Evolutionary conservation across 2,888 invertebrate genomes (phyloP), one percentile per base, ranked within the genome.

Genomic region (Eurytoma californica): DNA sequence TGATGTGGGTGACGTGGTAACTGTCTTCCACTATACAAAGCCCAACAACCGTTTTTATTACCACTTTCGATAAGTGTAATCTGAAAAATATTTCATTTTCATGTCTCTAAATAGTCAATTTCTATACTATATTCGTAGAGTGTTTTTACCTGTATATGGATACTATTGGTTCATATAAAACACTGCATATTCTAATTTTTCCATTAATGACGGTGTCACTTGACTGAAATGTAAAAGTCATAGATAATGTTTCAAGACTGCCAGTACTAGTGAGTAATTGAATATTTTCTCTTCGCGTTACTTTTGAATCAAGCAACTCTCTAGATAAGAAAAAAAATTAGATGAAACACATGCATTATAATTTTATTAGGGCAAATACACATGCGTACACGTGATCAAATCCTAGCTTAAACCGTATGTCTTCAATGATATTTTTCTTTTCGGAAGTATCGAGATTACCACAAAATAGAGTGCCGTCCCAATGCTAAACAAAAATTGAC

Each of bases 331-430:
- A 55, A 53, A 53, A 53, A 14, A 39, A 47, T 16, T 58, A 49
- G 61, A 72, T 47, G 9, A 9, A 7, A 9, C 39, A 9, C 7
- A 9, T 39, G 39, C 9, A 9, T 7, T 9, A 39, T 39, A 39
- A 39, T 39, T 39, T 39, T 7, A 9, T 39, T 39, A 7, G 39
- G 7, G 9, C 9, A 39, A 39, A 39, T 39, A 39, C 9, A 39
- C 7, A 30, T 39, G 30, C 78, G 65, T 58, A 79, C 79, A 79
- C 20, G 7, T 79, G 74, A 49, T 79, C 74, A 39, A 79, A 79
- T 14, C 79, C 74, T 60, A 79, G 60, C 74, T 79, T 79, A 18
- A 79, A 79, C 3, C 74, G 79, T 57, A 74, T 53, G 53, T 74
- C 74, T 5, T 66, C 53, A 7, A 68, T 28, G 3, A n/a, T 14